These are phyloP conservation scores for Autographa pulchrina DNA, from an alignment of 2,888 invertebrate genomes.

Conservation along the genomic window DNA sequence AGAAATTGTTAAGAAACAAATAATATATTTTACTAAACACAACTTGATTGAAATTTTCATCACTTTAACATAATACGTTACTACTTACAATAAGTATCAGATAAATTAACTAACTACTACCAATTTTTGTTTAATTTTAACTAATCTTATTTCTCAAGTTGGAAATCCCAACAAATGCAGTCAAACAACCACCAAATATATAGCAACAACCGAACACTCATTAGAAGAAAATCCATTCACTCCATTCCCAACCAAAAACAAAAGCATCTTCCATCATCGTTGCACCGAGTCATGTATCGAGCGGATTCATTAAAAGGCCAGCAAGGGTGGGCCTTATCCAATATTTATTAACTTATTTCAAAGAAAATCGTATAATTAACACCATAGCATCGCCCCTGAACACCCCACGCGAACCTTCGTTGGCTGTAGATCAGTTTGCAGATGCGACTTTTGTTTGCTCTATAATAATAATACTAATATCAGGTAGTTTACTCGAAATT, in stretches of 20 bases:
- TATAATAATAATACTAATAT: background rate
- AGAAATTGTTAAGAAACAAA: too few relatives aligned
- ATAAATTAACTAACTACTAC: too few relatives aligned
- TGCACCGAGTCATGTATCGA: slow-evolving; percentile 58
- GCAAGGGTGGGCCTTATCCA: slow-evolving; percentile 84
- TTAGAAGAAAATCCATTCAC: background rate
- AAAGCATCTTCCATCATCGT: slow-evolving; percentile 33
- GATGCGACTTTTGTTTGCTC: slow-evolving; percentile 35
- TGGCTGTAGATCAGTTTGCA: slow-evolving; percentile 49
- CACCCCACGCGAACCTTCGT: slow-evolving; percentile 68
- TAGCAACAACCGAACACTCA: background rate
- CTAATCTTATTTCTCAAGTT: too few relatives aligned
- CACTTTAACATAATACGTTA: too few relatives aligned
- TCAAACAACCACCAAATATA: background rate
- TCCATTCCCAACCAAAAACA: background rate
- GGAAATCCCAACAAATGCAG: too few relatives aligned
- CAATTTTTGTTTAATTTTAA: too few relatives aligned
- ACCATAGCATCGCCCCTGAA: slow-evolving; percentile 67
- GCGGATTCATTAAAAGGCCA: slow-evolving; percentile 78
- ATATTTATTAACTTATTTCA: slow-evolving; percentile 90
- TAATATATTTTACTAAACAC: too few relatives aligned
- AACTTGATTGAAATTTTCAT: too few relatives aligned
- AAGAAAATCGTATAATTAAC: slow-evolving; percentile 89
- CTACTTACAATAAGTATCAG: too few relatives aligned
- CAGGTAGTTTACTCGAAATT: background rate